Evolutionary conservation across 2,888 invertebrate genomes (phyloP), one percentile per base, ranked within the genome.

Genomic region (Hypolimnas misippus): DNA sequence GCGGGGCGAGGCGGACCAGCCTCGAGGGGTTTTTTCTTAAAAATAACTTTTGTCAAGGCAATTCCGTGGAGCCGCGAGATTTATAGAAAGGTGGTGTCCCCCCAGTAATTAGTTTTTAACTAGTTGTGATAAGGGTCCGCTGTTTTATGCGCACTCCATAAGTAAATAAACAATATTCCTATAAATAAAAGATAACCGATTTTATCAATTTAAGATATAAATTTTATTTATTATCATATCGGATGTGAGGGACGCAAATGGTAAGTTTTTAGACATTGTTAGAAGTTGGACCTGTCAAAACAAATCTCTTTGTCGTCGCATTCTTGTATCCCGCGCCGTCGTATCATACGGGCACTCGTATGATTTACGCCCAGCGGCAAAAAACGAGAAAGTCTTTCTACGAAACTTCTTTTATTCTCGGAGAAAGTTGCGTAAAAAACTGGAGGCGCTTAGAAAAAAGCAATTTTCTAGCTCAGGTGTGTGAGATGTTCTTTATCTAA

Each of bases 381-480:
- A 87, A 84, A 82, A 83, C 74, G 79, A 82, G 87, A 90, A 92
- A 92, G 89, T 79, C 87, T 80, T 86, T 83, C 85, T 75, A 76
- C 76, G 82, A 85, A 91, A 92, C 89, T 92, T 91, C 89, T 87
- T 90, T 91, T 91, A 89, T 92, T 86, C 87, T 79, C 75, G 75
- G 82, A 86, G 91, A 92, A 92, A 92, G 91, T 92, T 89, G 83
- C 82, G 89, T 89, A 89, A 91, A 89, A 89, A 91, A 89, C 82
- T 87, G 85, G 84, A 86, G 88, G 86, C 87, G 89, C 85, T 90
- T 89, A 88, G 87, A 91, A 91, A 92, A 92, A 92, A 90, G 92
- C 90, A 92, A 92, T 92, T 92, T 92, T 83, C 92, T 90, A 92
- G 89, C 92, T 92, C 92, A 92, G 92, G 92, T 92, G 92, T 91